Evolutionary conservation across 1,140 invertebrate genomes (phyloP), one percentile per base, ranked within the genome.

Genomic region (Formica exsecta): DNA sequence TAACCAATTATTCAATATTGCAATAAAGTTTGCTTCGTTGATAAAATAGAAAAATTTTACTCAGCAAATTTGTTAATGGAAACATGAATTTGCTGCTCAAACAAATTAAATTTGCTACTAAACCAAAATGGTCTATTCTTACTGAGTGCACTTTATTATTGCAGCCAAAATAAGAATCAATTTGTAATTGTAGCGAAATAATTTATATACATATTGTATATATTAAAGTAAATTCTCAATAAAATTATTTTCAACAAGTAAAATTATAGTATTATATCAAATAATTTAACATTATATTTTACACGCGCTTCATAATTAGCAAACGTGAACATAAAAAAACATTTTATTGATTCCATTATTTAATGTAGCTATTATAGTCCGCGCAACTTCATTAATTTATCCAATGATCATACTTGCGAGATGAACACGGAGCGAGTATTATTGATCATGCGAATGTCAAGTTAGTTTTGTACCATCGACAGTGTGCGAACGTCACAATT

Each of bases 401-500:
- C 13, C 54, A 19, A 61, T 73, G 25, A 44, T 38, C 38, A 74
- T 73, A 74, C 68, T 83, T 36, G 79, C 29, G 68, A 73, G 51
- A 81, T 81, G 36, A 59, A n/a, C 25, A 59, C 22, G 48, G 11
- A 51, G 44, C 64, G 22, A 32, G 22, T 38, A 16, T 62, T 61
- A 83, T 83, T 44, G 79, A 83, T 74, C 66, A 25, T 19, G 38
- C 38, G 54, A 59, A 73, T 57, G 48, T 74, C 68, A 61, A 83
- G 79, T 74, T 74, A 74, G 57, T 83, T 83, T 73, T 80, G 64
- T 48, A 80, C 65, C 65, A 59, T 80, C 68, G 38, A 57, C 77
- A 80, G 68, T 73, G 66, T 38, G 66, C 79, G 54, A 57, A 74
- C 77, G 66, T 80, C 77, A 57, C 79, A 73, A 74, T 81, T 71